phyloP scores from a whole-genome alignment of 1,140 invertebrate species.

The Dolichoris vasculosae region DNA sequence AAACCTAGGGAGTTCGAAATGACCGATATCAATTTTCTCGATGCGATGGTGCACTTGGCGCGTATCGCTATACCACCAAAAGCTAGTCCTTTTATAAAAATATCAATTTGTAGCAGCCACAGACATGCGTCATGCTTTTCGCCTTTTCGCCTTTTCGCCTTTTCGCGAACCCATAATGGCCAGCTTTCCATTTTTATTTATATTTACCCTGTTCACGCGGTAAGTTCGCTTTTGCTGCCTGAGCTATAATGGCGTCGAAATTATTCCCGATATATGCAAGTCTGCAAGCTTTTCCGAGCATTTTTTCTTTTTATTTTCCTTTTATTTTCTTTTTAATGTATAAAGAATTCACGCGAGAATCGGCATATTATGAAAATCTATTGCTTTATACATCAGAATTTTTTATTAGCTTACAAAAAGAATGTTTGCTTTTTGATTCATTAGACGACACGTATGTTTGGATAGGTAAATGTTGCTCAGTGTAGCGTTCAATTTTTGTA shows the following conservation, averaged over 20 bases:
- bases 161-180: constrained; percentile 61
- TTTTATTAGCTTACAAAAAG: too few relatives aligned
- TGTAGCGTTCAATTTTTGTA: too few relatives aligned
- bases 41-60: not conserved
- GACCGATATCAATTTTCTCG: constrained; percentile 11
- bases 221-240: not conserved
- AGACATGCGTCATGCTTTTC: constrained; percentile 70
- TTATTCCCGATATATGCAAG: constrained; percentile 30
- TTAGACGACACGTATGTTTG: too few relatives aligned
- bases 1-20: not conserved
- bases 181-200: constrained; percentile 70
- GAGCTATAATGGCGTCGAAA: not conserved
- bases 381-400: too few relatives aligned
- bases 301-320: too few relatives aligned
- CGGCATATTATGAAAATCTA: too few relatives aligned
- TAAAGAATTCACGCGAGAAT: not conserved
- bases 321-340: not conserved
- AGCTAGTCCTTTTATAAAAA: constrained; percentile 59
- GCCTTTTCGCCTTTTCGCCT: constrained; percentile 61
- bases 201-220: constrained; percentile 58
- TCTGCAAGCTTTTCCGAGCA: constrained; percentile 14
- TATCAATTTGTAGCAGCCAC: constrained; percentile 69
- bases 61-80: not conserved
- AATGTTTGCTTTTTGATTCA: too few relatives aligned
- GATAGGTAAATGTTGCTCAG: too few relatives aligned